Percentiles rank a stretch among this genome's conserved stretches.
phyloP scores from a whole-genome alignment of 2,888 invertebrate species.

The Leptura quadrifasciata region DNA sequence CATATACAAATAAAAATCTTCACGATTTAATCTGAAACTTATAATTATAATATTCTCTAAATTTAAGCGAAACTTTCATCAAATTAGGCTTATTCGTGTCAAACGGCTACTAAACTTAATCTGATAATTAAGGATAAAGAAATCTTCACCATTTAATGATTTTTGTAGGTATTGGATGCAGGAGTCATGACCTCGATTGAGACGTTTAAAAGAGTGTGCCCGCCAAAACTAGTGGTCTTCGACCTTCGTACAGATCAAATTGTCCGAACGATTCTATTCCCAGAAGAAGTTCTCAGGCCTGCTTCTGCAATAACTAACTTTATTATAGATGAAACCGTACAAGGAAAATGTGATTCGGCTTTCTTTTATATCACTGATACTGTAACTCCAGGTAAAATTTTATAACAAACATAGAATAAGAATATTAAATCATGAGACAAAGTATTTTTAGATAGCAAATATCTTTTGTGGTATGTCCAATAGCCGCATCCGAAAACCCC shows the following conservation, averaged over 20 bases:
- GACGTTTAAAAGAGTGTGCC: constrained; percentile 81
- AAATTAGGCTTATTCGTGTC: too few relatives aligned
- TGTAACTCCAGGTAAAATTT: constrained; percentile 81
- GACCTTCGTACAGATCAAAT: constrained; percentile 84
- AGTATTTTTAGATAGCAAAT: too few relatives aligned
- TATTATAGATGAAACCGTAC: constrained; percentile 83
- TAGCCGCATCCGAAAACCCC: too few relatives aligned
- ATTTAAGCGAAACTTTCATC: too few relatives aligned
- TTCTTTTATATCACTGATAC: constrained; percentile 89
- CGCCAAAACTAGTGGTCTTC: constrained; percentile 88
- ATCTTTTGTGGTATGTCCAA: too few relatives aligned
- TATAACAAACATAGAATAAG: too few relatives aligned
- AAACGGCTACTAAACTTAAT: too few relatives aligned
- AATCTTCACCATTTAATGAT: not conserved
- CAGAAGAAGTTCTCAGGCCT: constrained; percentile 83
- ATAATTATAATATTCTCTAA: too few relatives aligned
- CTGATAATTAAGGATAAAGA: too few relatives aligned
- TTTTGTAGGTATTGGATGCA: constrained; percentile 86
- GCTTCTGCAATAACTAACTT: constrained; percentile 86
- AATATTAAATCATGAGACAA: too few relatives aligned
- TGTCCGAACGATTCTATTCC: constrained; percentile 84
- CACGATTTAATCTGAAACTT: too few relatives aligned
- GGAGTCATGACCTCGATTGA: constrained; percentile 84
- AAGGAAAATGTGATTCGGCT: constrained; percentile 83
- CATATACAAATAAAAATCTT: too few relatives aligned